phyloP scores from a whole-genome alignment of 2,113 vertebrate species.

The Sphyrna mokarran region DNA sequence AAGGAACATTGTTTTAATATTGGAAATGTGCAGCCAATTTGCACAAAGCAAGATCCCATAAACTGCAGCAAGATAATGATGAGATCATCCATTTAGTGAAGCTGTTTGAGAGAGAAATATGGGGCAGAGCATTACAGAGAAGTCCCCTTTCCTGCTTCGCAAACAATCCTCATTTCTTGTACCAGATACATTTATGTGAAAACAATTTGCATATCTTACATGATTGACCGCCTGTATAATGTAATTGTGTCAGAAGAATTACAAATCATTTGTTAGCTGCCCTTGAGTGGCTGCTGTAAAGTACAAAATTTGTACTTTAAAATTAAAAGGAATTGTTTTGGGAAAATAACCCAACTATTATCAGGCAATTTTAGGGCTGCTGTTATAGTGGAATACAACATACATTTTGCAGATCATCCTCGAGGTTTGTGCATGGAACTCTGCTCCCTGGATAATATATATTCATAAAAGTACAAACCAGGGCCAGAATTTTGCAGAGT shows the following conservation, averaged over 20 bases:
- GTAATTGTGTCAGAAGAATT: not conserved
- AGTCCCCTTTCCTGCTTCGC: not conserved
- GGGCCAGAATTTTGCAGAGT: no score
- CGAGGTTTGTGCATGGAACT: no score
- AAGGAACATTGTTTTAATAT: not conserved
- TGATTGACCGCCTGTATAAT: not conserved
- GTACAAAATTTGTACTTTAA: not conserved
- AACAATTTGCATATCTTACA: not conserved
- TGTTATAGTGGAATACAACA: no score
- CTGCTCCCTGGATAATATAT: no score
- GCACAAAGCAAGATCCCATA: not conserved
- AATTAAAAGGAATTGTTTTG: not conserved
- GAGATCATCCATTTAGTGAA: not conserved
- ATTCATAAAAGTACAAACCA: no score
- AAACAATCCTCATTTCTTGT: not conserved
- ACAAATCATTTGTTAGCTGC: not conserved
- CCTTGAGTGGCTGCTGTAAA: not conserved
- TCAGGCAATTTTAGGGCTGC: not conserved
- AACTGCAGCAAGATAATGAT: not conserved
- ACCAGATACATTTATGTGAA: not conserved
- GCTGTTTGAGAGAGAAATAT: not conserved
- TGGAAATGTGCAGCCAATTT: not conserved
- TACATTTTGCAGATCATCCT: no score
- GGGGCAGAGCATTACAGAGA: not conserved
- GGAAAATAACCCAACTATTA: not conserved